Conservation (phyloP, 92 coral and sea anemone species). For the Hydrozoanthus gracilis region DNA sequence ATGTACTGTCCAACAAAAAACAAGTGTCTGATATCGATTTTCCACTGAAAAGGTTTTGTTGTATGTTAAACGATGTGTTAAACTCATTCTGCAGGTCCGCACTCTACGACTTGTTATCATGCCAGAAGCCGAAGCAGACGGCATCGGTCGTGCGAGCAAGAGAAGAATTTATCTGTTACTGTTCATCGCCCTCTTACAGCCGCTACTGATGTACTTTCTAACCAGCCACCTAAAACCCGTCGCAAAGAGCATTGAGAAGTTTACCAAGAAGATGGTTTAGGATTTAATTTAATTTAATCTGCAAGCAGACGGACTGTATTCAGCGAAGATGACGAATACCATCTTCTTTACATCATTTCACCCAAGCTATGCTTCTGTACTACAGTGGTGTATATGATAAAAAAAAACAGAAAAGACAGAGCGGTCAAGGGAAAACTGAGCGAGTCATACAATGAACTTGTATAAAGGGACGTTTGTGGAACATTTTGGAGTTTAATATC, state of each 20-base stretch:
- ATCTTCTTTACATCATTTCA: neutral
- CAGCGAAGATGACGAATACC: neutral
- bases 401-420: too few species aligned
- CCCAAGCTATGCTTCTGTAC: neutral
- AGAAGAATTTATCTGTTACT: slow-evolving; percentile 88
- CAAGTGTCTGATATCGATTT: too few species aligned
- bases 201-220: slow-evolving; percentile 88
- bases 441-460: too few species aligned
- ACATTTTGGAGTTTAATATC: too few species aligned
- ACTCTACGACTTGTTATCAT: slow-evolving; percentile 89
- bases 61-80: neutral
- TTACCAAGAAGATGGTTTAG: slow-evolving; percentile 44
- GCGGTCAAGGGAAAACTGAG: too few species aligned
- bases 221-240: slow-evolving; percentile 83
- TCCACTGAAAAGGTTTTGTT: too few species aligned
- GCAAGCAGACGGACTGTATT: neutral
- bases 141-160: slow-evolving; percentile 94
- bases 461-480: too few species aligned
- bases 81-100: slow-evolving; percentile 68
- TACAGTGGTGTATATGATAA: too few species aligned
- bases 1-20: too few species aligned
- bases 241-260: slow-evolving; percentile 15
- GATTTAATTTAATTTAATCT: neutral
- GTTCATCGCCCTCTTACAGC: slow-evolving; percentile 90
- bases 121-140: slow-evolving; percentile 92